Evolutionary conservation across 2,888 invertebrate species (phyloP).

Genomic region (Dolichomitus sp.): DNA sequence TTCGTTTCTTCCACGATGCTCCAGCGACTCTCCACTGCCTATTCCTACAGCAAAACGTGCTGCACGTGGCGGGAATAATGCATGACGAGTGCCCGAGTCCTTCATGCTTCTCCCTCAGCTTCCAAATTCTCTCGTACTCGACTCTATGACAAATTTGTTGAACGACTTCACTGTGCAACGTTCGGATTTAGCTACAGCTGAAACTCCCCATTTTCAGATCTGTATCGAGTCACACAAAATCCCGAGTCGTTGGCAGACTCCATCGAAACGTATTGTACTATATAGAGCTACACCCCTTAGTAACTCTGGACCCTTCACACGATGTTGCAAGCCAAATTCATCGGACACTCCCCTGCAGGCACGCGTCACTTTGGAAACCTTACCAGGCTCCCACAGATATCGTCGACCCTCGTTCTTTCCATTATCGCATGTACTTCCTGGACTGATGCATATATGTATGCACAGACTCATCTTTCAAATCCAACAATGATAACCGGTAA

Average conservation of each 20-base stretch:
- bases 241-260: constrained; percentile 5
- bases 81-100: constrained; percentile 43
- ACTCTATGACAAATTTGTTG: constrained; percentile 34
- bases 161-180: not conserved
- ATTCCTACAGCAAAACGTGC: constrained; percentile 26
- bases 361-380: constrained; percentile 47
- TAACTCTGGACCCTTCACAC: not conserved
- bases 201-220: not conserved
- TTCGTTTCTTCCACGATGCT: constrained; percentile 8
- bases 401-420: constrained; percentile 17
- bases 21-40: constrained; percentile 3
- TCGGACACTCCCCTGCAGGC: constrained; percentile 10
- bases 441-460: not conserved
- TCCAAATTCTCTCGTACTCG: constrained; percentile 7
- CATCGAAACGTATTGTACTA: not conserved
- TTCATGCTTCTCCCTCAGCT: not conserved
- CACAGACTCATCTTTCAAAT: constrained; percentile 10
- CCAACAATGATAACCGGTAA: constrained; percentile 21
- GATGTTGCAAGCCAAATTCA: constrained; percentile 5
- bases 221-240: constrained; percentile 15
- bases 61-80: constrained; percentile 69
- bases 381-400: constrained; percentile 34
- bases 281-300: not conserved
- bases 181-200: not conserved
- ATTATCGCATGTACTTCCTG: constrained; percentile 12